phyloP scores from a whole-genome alignment of 2,113 vertebrate species.

The Hoplias malabaricus region DNA sequence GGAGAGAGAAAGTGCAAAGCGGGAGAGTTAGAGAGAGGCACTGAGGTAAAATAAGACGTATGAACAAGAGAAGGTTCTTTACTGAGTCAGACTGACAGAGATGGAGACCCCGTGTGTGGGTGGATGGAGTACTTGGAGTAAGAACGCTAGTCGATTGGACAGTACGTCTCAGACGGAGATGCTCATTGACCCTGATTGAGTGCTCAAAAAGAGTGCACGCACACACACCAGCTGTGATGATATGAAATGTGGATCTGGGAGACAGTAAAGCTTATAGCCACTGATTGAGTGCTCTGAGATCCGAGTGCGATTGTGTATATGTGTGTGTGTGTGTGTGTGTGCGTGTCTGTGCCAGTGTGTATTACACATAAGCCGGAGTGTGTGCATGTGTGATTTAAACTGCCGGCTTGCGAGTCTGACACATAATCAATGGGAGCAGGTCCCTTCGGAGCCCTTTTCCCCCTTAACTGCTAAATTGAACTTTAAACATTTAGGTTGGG shows the following conservation, averaged over 20 bases:
- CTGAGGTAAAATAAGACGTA: background rate
- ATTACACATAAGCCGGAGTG: constrained; percentile 14
- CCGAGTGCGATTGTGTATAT: constrained; percentile 42
- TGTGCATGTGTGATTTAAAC: constrained; percentile 81
- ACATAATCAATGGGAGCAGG: constrained; percentile 95
- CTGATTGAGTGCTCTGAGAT: constrained; percentile 73
- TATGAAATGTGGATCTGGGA: background rate
- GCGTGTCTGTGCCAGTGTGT: constrained; percentile 7
- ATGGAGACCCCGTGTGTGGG: background rate
- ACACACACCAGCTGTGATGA: constrained; percentile 1
- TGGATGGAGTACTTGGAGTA: background rate
- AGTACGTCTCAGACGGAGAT: constrained; percentile 61
- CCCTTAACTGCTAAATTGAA: constrained; percentile 98
- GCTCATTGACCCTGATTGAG: constrained; percentile 9
- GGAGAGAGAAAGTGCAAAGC: background rate
- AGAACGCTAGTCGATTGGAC: background rate
- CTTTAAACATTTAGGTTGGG: constrained; percentile 93
- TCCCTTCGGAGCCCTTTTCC: constrained; percentile 93
- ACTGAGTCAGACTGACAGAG: background rate
- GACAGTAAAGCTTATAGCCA: constrained; percentile 59
- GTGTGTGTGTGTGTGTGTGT: constrained; percentile 13
- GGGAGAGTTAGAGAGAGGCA: too few species aligned
- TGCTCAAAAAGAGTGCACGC: background rate
- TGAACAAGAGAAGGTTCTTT: background rate
- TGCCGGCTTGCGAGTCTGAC: constrained; percentile 86